phyloP scores from a whole-genome alignment of 2,888 invertebrate species.

The Harpalus rubripes region DNA sequence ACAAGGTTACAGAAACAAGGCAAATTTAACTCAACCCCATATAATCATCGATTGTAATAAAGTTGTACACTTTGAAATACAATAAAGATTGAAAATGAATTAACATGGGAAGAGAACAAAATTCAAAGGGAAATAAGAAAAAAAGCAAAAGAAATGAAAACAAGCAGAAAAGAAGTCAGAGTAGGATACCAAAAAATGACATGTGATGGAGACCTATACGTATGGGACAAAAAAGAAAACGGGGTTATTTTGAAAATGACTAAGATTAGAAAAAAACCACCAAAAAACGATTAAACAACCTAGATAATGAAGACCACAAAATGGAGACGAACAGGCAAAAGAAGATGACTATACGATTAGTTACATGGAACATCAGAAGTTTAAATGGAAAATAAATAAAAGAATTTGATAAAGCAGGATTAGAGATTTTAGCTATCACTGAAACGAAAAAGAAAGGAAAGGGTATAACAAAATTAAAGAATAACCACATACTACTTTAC shows the following conservation, averaged over 20 bases:
- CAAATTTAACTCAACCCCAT: no score
- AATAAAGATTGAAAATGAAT: no score
- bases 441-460: no score
- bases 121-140: no score
- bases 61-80: no score
- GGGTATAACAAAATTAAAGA: no score
- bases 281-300: conserved; percentile 28
- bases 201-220: neutral
- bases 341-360: neutral
- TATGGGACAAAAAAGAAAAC: conserved; percentile 11
- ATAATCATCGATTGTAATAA: no score
- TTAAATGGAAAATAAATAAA: conserved; percentile 6
- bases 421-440: no score
- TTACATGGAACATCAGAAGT: conserved; percentile 8
- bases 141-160: conserved; percentile 9
- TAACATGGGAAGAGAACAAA: no score
- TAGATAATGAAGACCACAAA: no score
- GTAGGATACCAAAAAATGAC: neutral
- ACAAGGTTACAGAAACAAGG: no score
- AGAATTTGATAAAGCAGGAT: no score
- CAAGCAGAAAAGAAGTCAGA: neutral
- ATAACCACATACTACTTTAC: conserved; percentile 5
- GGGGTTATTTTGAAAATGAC: neutral
- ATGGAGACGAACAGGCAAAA: conserved; percentile 16
- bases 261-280: neutral